These are phyloP conservation scores for Arbacia lixula DNA, from an alignment of 53 echinoderm and acorn worm genomes.

Conservation along the genomic window DNA sequence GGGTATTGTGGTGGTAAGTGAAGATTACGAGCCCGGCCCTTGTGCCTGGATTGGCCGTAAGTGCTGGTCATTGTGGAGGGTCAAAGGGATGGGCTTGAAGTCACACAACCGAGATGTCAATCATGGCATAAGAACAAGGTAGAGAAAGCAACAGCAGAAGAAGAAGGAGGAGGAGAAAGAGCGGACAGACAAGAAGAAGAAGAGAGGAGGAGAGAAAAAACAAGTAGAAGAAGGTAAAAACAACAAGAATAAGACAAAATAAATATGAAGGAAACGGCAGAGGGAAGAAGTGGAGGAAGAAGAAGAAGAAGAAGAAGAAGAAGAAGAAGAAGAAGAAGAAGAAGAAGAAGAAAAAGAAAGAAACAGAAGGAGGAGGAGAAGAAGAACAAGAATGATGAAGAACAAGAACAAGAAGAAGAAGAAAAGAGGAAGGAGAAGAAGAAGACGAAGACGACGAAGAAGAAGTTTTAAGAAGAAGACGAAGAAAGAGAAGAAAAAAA, in stretches of 20 bases:
- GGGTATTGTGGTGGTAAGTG: slow-evolving; percentile 33
- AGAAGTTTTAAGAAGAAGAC: not conserved
- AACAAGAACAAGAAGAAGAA: not conserved
- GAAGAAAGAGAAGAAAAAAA: not conserved
- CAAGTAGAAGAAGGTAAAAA: not conserved
- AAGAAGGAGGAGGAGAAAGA: not conserved
- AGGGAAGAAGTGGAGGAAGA: not conserved
- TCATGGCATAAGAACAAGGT: not conserved
- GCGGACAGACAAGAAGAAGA: not conserved
- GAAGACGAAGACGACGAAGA: not conserved
- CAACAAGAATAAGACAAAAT: not conserved
- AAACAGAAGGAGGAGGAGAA: not conserved
- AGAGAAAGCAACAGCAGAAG: not conserved
- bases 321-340: not conserved
- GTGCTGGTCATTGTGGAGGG: slow-evolving; percentile 12
- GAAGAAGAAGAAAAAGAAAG: not conserved
- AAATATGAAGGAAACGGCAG: not conserved
- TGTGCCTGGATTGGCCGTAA: slow-evolving; percentile 32
- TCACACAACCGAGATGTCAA: slow-evolving; percentile 22
- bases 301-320: not conserved
- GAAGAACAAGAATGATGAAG: not conserved
- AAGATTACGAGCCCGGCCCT: slow-evolving; percentile 35
- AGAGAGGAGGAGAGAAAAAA: not conserved
- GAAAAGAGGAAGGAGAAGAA: not conserved
- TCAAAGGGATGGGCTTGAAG: slow-evolving; percentile 40